Evolutionary conservation across 2,888 invertebrate genomes (phyloP).

Genomic region (Taphrorychus bicolor): DNA sequence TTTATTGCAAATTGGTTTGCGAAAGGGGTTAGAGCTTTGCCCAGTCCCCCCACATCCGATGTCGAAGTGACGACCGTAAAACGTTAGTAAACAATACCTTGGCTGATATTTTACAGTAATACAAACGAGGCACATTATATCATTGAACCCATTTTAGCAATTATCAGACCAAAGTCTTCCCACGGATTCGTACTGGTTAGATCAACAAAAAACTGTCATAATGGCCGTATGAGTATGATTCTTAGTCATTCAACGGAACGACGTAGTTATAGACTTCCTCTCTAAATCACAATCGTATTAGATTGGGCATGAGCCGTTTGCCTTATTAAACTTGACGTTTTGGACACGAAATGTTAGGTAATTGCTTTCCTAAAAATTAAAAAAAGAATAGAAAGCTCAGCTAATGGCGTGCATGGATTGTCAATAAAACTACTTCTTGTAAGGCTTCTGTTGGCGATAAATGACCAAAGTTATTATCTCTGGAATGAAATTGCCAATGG

Average conservation of each 20-base stretch:
- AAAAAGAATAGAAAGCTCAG: neutral
- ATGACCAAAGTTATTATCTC: too few species aligned
- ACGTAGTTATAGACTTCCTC: constrained; percentile 39
- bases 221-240: constrained; percentile 39
- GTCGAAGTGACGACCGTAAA: neutral
- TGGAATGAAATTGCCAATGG: constrained; percentile 16
- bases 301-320: constrained; percentile 8
- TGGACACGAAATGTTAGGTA: neutral
- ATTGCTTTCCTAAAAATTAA: neutral
- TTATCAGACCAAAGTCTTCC: constrained; percentile 35
- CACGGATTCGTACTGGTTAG: constrained; percentile 35
- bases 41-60: neutral
- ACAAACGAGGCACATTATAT: constrained; percentile 10
- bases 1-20: constrained; percentile 34
- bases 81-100: neutral
- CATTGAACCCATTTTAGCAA: constrained; percentile 27
- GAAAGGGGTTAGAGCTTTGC: constrained; percentile 18
- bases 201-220: constrained; percentile 41
- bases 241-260: constrained; percentile 39
- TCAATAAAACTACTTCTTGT: too few species aligned
- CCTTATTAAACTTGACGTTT: constrained; percentile 3
- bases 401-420: neutral
- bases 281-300: constrained; percentile 38
- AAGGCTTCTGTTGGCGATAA: too few species aligned
- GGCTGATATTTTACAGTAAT: neutral